A percentile compares a stretch with the other conserved stretches of the same genome.
Evolutionary conservation across 2,113 vertebrate species (phyloP).

Genomic region (Brevimyrus niger): DNA sequence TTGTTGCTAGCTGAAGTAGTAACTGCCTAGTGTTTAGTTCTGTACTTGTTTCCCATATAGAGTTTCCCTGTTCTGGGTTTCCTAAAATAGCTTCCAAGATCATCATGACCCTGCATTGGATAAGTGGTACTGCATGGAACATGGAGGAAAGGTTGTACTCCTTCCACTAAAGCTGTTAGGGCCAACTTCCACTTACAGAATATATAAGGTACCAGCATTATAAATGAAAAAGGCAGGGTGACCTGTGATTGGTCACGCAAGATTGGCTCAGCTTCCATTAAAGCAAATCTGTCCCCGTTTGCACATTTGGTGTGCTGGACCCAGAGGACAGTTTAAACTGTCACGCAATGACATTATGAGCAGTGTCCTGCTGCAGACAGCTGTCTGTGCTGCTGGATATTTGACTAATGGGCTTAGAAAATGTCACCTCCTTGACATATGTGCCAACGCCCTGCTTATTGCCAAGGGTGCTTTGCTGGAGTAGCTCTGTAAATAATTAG

Average conservation of each 20-base stretch:
- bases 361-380: neutral
- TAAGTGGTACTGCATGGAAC: neutral
- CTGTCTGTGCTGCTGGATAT: neutral
- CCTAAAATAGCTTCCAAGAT: neutral
- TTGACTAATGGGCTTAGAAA: neutral
- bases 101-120: neutral
- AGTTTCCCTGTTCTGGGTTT: neutral
- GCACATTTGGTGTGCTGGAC: neutral
- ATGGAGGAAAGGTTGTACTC: neutral
- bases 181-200: neutral
- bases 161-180: neutral
- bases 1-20: neutral
- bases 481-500: neutral
- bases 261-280: neutral
- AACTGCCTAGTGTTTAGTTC: neutral
- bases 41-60: neutral
- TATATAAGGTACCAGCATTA: neutral
- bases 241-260: neutral
- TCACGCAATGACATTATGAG: neutral
- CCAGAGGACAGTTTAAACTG: neutral
- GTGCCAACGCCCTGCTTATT: neutral
- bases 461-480: neutral
- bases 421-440: conserved; percentile 12
- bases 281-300: neutral
- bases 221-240: neutral